Evolutionary conservation across 2,888 invertebrate species (phyloP).

Genomic region (Trachelus stipa): DNA sequence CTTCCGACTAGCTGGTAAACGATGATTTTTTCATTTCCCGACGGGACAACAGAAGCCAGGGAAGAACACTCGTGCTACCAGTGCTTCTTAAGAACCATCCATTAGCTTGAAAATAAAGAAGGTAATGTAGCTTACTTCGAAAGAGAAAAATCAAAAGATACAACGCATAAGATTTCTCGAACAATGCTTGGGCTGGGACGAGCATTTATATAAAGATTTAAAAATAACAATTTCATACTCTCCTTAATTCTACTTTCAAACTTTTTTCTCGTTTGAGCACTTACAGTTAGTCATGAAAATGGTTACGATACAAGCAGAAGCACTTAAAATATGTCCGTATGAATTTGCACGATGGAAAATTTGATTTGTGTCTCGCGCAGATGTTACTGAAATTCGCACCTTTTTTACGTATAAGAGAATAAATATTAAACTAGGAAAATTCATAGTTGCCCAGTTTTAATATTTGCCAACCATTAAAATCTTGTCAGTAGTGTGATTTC

Average conservation of each 20-base stretch:
- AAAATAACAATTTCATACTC: neutral
- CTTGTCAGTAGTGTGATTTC: too few species aligned
- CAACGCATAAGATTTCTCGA: neutral
- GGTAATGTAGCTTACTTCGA: constrained; percentile 3
- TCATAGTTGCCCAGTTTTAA: neutral
- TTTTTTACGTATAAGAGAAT: neutral
- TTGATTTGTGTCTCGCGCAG: neutral
- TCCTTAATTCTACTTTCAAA: neutral
- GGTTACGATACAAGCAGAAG: neutral
- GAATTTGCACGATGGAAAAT: neutral
- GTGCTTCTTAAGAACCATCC: constrained; percentile 34
- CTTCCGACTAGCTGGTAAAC: constrained; percentile 15
- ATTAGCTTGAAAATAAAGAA: constrained; percentile 34
- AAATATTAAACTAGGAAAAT: neutral
- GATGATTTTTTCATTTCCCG: constrained; percentile 41
- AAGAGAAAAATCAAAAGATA: neutral
- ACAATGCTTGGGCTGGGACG: neutral
- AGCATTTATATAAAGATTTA: neutral
- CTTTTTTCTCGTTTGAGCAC: neutral
- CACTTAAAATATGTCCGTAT: neutral
- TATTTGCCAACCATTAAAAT: neutral
- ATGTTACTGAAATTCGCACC: neutral
- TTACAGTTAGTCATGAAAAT: neutral
- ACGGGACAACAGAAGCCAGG: constrained; percentile 25
- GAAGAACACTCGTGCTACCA: constrained; percentile 34